These are phyloP conservation scores for Psettodes erumei DNA, from an alignment of 2,113 vertebrate species.

Conservation along the genomic window DNA sequence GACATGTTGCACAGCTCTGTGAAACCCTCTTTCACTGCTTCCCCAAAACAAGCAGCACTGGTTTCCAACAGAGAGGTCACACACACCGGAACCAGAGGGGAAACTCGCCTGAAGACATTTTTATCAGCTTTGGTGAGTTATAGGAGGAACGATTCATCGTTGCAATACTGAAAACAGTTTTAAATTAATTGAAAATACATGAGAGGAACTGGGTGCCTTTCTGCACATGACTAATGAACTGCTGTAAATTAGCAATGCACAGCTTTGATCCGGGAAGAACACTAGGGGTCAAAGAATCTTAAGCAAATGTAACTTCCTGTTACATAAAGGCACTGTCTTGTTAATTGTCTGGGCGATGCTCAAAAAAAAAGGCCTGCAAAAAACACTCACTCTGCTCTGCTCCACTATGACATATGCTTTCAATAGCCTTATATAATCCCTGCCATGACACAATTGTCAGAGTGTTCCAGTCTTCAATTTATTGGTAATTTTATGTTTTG, in stretches of 20 bases:
- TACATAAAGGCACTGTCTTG: constrained; percentile 58
- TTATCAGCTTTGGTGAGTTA: constrained; percentile 1
- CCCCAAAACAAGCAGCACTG: constrained; percentile 4
- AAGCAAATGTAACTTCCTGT: constrained; percentile 36
- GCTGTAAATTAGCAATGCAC: constrained; percentile 9
- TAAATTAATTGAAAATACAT: background rate
- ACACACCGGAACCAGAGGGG: background rate
- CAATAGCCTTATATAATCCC: constrained; percentile 79
- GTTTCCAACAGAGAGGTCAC: constrained; percentile 23
- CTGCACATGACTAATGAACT: background rate
- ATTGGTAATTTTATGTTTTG: constrained; percentile 60
- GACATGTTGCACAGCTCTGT: constrained; percentile 1
- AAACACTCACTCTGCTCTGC: constrained; percentile 40
- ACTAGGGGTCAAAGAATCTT: constrained; percentile 25
- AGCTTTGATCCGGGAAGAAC: constrained; percentile 1
- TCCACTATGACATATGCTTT: constrained; percentile 71
- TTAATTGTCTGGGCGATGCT: constrained; percentile 31
- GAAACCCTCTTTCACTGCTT: constrained; percentile 11
- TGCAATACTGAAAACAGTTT: background rate
- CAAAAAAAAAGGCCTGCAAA: constrained; percentile 38
- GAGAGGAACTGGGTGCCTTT: background rate
- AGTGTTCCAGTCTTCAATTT: constrained; percentile 54
- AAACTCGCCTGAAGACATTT: background rate
- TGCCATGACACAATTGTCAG: constrained; percentile 62
- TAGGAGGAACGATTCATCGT: background rate